A percentile compares a stretch with the other conserved stretches of the same genome.
Conservation (phyloP, 1,140 invertebrate species). For the Ips typographus region DNA sequence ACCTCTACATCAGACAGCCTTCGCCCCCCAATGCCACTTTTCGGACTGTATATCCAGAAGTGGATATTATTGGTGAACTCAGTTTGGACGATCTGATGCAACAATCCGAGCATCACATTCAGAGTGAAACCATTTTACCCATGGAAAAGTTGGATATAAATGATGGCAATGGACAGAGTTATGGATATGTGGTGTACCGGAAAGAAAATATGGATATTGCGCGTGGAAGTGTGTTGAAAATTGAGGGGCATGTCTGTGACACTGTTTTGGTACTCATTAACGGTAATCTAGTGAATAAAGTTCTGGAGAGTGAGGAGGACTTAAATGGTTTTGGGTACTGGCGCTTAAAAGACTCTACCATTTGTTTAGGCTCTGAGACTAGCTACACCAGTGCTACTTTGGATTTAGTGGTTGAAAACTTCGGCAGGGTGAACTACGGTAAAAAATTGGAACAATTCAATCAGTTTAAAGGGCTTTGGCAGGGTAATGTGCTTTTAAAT, state of each 20-base stretch:
- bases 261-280: slow-evolving; percentile 57
- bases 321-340: slow-evolving; percentile 55
- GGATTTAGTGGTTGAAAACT: slow-evolving; percentile 63
- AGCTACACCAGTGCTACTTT: slow-evolving; percentile 46
- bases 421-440: slow-evolving; percentile 61
- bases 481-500: slow-evolving; percentile 54
- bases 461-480: slow-evolving; percentile 57
- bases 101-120: slow-evolving; percentile 59
- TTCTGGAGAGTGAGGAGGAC: slow-evolving; percentile 45
- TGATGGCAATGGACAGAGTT: slow-evolving; percentile 59
- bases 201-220: slow-evolving; percentile 46
- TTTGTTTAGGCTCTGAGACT: slow-evolving; percentile 36
- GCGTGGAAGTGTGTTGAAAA: slow-evolving; percentile 46
- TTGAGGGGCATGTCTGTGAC: slow-evolving; percentile 57
- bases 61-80: slow-evolving; percentile 39
- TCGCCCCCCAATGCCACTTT: slow-evolving; percentile 43
- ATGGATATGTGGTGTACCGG: slow-evolving; percentile 60
- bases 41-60: slow-evolving; percentile 47
- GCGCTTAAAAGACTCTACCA: slow-evolving; percentile 48
- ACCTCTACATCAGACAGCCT: slow-evolving; percentile 51
- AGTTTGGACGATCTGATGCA: slow-evolving; percentile 45
- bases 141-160: slow-evolving; percentile 63
- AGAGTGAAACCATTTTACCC: slow-evolving; percentile 48
- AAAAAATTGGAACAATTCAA: slow-evolving; percentile 50
- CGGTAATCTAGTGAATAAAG: slow-evolving; percentile 50